Conservation (phyloP, 2,888 invertebrate species). For the Lepidochrysops patricia region DNA sequence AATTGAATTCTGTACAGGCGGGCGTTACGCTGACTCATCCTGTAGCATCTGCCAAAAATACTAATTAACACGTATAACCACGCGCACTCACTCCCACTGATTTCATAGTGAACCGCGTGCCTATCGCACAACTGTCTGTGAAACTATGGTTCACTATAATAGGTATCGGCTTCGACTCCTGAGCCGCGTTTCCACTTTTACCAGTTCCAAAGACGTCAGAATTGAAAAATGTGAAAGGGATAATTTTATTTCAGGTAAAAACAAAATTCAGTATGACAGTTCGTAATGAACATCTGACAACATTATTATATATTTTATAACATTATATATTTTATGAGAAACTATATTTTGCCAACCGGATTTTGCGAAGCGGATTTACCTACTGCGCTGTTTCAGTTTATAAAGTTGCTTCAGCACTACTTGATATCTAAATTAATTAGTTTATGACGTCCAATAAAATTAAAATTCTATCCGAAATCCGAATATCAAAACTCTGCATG, state of each 20-base stretch:
- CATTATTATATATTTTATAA: no score
- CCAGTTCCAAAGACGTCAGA: not conserved
- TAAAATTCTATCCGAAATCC: no score
- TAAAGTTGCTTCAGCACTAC: no score
- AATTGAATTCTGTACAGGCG: not conserved
- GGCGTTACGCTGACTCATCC: constrained; percentile 1
- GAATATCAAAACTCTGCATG: not conserved
- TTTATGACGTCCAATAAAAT: no score
- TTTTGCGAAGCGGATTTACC: no score
- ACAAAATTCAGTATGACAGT: no score
- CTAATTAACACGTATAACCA: constrained; percentile 35
- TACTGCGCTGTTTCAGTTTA: no score
- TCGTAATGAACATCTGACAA: no score
- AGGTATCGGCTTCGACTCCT: not conserved
- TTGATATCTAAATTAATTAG: no score
- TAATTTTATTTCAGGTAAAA: no score
- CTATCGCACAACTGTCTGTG: not conserved
- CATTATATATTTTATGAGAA: no score
- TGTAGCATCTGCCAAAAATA: constrained; percentile 33
- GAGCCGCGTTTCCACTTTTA: not conserved
- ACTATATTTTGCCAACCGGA: no score
- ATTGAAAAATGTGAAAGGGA: not conserved
- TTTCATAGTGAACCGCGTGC: not conserved
- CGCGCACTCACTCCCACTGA: constrained; percentile 18
- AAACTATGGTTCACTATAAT: not conserved